A percentile compares a stretch with the other conserved stretches of the same genome.
Conservation (phyloP, 1,140 invertebrate genomes). For the Aphaenogaster ashmeadi region DNA sequence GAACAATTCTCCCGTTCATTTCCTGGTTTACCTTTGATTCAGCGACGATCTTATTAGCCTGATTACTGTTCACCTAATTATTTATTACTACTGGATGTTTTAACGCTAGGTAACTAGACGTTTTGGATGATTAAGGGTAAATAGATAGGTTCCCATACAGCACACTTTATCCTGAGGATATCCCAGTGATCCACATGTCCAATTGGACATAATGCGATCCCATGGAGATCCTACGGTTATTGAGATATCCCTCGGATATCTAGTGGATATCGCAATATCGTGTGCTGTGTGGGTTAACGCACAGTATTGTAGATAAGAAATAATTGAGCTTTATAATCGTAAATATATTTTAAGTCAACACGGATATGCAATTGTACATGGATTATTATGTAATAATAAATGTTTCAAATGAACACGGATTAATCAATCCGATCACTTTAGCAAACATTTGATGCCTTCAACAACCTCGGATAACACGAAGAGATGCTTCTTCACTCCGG, state of each 20-base stretch:
- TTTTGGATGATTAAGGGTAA: neutral
- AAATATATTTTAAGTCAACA: neutral
- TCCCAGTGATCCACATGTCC: too few species aligned
- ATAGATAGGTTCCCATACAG: neutral
- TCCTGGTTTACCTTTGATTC: constrained; percentile 44
- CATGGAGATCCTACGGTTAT: too few species aligned
- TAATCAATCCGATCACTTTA: neutral
- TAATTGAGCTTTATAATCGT: neutral
- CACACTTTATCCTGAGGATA: too few species aligned
- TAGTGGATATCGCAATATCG: too few species aligned
- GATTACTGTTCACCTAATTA: constrained; percentile 11
- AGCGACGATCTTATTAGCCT: neutral
- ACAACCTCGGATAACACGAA: neutral
- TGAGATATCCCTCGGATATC: too few species aligned
- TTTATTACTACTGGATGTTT: neutral
- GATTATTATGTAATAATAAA: constrained; percentile 19
- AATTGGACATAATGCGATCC: too few species aligned
- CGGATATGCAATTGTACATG: neutral
- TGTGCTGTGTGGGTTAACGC: neutral
- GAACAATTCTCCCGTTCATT: constrained; percentile 42
- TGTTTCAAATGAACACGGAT: neutral
- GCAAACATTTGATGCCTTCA: neutral
- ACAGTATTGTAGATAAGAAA: neutral
- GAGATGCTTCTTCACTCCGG: neutral
- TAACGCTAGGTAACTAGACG: neutral